Conservation (phyloP, 2,113 vertebrate species). For the Ahaetulla prasina region DNA sequence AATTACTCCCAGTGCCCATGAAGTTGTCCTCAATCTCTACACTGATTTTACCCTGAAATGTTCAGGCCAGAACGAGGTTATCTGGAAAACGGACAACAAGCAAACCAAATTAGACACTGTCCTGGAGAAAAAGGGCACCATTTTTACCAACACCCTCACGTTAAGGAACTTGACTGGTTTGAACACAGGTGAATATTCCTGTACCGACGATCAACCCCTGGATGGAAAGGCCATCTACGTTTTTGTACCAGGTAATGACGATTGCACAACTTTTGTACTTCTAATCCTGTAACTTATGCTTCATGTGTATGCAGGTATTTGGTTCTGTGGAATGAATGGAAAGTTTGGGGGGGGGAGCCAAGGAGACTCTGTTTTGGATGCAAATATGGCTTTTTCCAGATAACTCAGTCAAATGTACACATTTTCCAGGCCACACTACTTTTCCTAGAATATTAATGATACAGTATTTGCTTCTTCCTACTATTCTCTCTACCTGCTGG, state of each 20-base stretch:
- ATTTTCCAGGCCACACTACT: too few species aligned
- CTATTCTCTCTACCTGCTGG: neutral
- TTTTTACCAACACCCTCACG: slow-evolving; percentile 70
- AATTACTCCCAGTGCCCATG: slow-evolving; percentile 66
- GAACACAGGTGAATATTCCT: slow-evolving; percentile 83
- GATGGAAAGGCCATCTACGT: slow-evolving; percentile 74
- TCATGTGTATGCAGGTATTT: neutral
- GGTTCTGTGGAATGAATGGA: neutral
- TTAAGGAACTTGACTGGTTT: slow-evolving; percentile 75
- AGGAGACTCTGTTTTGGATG: too few species aligned
- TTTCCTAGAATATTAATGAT: neutral
- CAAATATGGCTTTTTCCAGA: neutral
- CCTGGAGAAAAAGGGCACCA: slow-evolving; percentile 23
- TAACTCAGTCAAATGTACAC: neutral
- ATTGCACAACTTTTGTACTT: neutral
- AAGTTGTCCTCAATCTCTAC: slow-evolving; percentile 72
- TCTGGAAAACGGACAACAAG: slow-evolving; percentile 73
- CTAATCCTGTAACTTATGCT: neutral
- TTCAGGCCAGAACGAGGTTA: slow-evolving; percentile 56
- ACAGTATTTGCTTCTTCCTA: neutral
- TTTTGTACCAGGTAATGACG: slow-evolving; percentile 84
- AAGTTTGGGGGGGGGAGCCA: too few species aligned
- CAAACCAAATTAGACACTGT: neutral
- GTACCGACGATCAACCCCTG: slow-evolving; percentile 59
- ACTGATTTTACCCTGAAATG: slow-evolving; percentile 78